phyloP scores from a whole-genome alignment of 2,888 invertebrate species.

The Nemurella pictetii region DNA sequence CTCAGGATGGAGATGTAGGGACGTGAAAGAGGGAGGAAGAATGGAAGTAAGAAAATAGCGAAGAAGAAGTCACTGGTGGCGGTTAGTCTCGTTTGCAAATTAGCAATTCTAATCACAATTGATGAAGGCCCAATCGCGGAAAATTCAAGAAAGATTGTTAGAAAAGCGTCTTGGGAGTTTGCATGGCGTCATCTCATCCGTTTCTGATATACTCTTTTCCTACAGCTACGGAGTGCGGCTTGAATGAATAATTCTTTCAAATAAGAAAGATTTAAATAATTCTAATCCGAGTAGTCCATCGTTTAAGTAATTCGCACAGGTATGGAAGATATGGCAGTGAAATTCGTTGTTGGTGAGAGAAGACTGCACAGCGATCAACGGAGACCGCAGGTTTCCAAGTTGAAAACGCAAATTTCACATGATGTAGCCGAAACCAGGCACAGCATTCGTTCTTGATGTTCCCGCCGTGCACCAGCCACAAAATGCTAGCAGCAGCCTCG shows the following conservation, averaged over 20 bases:
- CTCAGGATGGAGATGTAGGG: neutral
- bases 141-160: constrained; percentile 22
- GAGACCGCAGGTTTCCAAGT: neutral
- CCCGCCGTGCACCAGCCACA: neutral
- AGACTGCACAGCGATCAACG: neutral
- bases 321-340: neutral
- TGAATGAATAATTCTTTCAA: constrained; percentile 26
- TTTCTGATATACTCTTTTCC: constrained; percentile 20
- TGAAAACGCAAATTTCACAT: neutral
- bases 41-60: neutral
- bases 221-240: constrained; percentile 10
- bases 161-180: constrained; percentile 9
- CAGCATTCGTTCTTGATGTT: neutral
- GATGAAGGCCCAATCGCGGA: constrained; percentile 14
- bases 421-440: neutral
- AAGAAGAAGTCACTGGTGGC: neutral
- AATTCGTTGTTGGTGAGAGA: neutral
- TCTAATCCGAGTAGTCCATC: neutral
- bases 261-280: constrained; percentile 20
- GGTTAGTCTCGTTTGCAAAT: constrained; percentile 13
- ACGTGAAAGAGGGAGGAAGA: neutral
- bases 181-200: constrained; percentile 10
- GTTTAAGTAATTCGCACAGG: neutral
- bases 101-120: constrained; percentile 30
- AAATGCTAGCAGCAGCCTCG: neutral